A percentile compares a stretch with the other conserved stretches of the same genome.
phyloP scores from a whole-genome alignment of 1,140 invertebrate genomes.

The Zaprionus capensis region DNA sequence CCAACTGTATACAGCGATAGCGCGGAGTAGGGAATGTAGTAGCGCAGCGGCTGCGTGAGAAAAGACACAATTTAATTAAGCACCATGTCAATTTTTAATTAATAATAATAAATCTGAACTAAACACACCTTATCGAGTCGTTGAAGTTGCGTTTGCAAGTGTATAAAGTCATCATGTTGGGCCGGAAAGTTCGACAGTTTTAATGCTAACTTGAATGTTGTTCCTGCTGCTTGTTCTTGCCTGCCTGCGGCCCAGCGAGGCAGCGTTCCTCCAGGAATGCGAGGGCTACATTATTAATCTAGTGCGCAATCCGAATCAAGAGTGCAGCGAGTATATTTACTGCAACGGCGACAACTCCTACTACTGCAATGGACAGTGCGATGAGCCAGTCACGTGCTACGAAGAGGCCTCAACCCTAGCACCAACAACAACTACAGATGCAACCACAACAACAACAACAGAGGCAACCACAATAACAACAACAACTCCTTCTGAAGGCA shows the following conservation, averaged over 20 bases:
- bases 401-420: background rate
- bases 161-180: background rate
- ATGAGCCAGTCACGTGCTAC: conserved; percentile 50
- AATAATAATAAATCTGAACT: conserved; percentile 66
- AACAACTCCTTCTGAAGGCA: background rate
- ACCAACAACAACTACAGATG: background rate
- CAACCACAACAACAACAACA: background rate
- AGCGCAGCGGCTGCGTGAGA: background rate
- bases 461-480: background rate
- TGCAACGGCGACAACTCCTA: conserved; percentile 73
- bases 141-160: background rate
- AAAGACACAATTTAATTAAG: conserved; percentile 59
- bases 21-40: background rate
- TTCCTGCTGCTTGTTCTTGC: conserved; percentile 38
- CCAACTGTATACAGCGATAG: background rate
- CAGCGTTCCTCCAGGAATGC: conserved; percentile 66
- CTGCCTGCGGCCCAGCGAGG: conserved; percentile 43
- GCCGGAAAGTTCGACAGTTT: conserved; percentile 33
- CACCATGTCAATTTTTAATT: conserved; percentile 49
- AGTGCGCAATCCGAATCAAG: conserved; percentile 47
- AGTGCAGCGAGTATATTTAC: conserved; percentile 70
- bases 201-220: conserved; percentile 49
- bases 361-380: conserved; percentile 67
- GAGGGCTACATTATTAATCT: conserved; percentile 60
- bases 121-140: conserved; percentile 51